Evolutionary conservation across 1,140 invertebrate genomes (phyloP), one percentile per base, ranked within the genome.

Genomic region (Kradibia gibbosae): DNA sequence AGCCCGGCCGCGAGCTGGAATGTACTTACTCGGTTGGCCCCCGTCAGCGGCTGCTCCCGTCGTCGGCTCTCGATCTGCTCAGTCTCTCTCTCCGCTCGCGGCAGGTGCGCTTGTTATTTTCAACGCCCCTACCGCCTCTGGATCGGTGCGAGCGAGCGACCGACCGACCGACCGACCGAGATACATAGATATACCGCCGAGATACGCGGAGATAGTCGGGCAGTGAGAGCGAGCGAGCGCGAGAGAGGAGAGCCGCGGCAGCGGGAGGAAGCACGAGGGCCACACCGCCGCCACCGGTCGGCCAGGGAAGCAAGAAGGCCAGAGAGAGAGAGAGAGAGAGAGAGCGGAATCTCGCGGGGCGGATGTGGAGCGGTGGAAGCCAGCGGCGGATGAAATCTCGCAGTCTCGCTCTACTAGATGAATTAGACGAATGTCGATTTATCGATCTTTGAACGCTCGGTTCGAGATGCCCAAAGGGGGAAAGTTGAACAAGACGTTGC

Each of bases 41-140:
- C 34, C 34, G 36, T 67, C 34, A 1, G 31, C 31, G 62, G 17
- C 17, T 67, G 62, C 34, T 67, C 34, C 34, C 34, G 62, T 67
- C 34, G 62, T 67, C 62, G 22, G 17, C 62, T 11, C 34, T 39
- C 62, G 62, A 67, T 67, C 17, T 34, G 62, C 34, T 67, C n/a
- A n/a, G n/a, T n/a, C n/a, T n/a, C n/a, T n/a, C n/a, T n/a, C n/a
- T n/a, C 62, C 39, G 62, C 34, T 20, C 39, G 20, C 34, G 62
- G 62, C 62, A 67, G 62, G 62, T 67, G 62, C 34, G 62, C 62
- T 39, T 67, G 31, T 65, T 65, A 67, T 67, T 67, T 67, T 67
- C 62, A 10, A 39, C n/a, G 1, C 34, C 62, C 62, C 34, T 67
- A 39, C 62, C 62, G 50, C 50, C 50, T 53, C 22, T 53, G 50